Conservation (phyloP, 1,140 invertebrate genomes). For the Triops cancriformis region DNA sequence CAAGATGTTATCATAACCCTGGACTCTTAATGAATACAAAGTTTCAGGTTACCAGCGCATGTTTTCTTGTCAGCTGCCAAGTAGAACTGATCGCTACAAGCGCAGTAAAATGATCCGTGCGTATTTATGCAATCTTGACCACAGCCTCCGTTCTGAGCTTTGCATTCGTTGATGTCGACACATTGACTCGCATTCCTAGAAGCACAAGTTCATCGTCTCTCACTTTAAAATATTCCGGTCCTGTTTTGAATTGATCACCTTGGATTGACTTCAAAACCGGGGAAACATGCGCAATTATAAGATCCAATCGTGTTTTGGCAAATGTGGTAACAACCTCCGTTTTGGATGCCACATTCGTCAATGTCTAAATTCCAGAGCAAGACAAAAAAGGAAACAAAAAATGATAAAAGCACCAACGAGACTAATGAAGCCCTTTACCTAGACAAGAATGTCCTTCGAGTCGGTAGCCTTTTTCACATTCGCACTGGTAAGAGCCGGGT, state of each 20-base stretch:
- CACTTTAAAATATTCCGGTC: background rate
- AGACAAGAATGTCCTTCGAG: slow-evolving; percentile 18
- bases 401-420: background rate
- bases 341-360: slow-evolving; percentile 31
- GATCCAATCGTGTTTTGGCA: slow-evolving; percentile 32
- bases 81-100: slow-evolving; percentile 37
- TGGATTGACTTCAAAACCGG: slow-evolving; percentile 30
- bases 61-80: slow-evolving; percentile 42
- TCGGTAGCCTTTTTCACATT: slow-evolving; percentile 69
- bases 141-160: slow-evolving; percentile 44
- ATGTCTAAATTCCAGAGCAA: slow-evolving; percentile 29
- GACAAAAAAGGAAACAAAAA: background rate
- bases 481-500: slow-evolving; percentile 88
- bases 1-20: background rate
- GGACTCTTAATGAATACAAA: slow-evolving; percentile 38
- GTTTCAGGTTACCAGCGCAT: slow-evolving; percentile 44
- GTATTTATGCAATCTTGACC: slow-evolving; percentile 46
- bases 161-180: slow-evolving; percentile 39
- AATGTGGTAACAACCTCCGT: slow-evolving; percentile 31
- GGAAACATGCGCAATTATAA: slow-evolving; percentile 30
- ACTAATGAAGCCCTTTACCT: background rate
- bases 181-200: slow-evolving; percentile 24
- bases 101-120: slow-evolving; percentile 45
- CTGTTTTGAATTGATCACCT: background rate
- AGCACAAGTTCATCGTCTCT: background rate